Conservation (phyloP, 35 echinoderm and acorn worm genomes). For the Apostichopus parvimensis region DNA sequence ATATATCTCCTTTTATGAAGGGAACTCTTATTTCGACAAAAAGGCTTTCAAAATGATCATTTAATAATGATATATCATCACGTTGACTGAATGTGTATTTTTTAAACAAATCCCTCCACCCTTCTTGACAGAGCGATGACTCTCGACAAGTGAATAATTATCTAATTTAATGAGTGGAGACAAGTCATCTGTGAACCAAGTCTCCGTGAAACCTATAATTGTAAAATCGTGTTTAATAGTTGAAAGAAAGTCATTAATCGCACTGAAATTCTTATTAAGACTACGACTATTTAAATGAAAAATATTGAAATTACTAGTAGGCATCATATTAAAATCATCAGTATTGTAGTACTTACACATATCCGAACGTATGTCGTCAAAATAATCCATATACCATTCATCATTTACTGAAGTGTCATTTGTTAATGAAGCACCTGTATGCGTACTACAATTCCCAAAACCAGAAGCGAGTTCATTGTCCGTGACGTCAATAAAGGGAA, state of each 20-base stretch:
- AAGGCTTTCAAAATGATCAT: background rate
- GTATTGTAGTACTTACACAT: too few relatives aligned
- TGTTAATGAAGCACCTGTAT: too few relatives aligned
- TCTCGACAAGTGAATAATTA: background rate
- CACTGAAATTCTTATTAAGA: conserved; percentile 38
- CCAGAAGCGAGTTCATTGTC: too few relatives aligned
- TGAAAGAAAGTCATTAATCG: conserved; percentile 18
- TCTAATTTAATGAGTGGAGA: background rate
- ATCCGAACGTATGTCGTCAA: too few relatives aligned
- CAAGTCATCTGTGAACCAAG: conserved; percentile 9
- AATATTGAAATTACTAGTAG: background rate
- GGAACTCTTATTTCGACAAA: conserved; percentile 25
- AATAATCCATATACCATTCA: too few relatives aligned
- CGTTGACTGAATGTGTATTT: background rate
- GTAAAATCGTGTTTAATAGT: conserved; percentile 18
- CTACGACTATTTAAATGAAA: conserved; percentile 50
- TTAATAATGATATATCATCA: conserved; percentile 3
- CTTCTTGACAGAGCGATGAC: background rate
- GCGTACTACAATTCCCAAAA: too few relatives aligned
- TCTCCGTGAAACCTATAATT: conserved; percentile 19
- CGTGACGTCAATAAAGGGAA: too few relatives aligned
- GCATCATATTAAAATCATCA: too few relatives aligned
- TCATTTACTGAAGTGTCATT: too few relatives aligned
- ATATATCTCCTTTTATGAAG: background rate
- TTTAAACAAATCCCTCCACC: conserved; percentile 27